Conservation (phyloP, 1,140 invertebrate genomes). For the Bombus picipes region DNA sequence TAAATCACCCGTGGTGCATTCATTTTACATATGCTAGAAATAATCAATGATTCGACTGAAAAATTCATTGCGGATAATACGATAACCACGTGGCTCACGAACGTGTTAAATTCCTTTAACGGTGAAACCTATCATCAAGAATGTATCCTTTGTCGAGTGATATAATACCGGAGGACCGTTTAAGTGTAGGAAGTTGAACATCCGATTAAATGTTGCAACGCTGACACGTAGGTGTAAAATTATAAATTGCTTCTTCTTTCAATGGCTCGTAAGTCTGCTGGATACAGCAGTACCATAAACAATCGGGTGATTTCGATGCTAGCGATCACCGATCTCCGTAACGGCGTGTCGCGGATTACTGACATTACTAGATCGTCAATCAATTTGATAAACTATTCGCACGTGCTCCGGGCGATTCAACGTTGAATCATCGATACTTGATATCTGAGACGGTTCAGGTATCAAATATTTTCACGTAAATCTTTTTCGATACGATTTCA, state of each 20-base stretch:
- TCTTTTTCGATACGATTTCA: background rate
- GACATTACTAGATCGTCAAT: constrained; percentile 51
- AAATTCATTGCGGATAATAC: too few species aligned
- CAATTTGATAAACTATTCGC: constrained; percentile 51
- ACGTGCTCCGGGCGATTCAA: constrained; percentile 26
- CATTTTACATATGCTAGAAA: too few species aligned
- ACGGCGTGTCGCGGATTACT: constrained; percentile 47
- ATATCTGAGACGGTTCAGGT: constrained; percentile 12
- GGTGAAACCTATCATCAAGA: background rate
- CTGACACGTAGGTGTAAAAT: constrained; percentile 30
- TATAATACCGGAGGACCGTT: background rate
- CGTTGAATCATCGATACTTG: background rate
- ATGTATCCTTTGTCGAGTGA: background rate
- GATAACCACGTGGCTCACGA: too few species aligned
- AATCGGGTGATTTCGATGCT: constrained; percentile 44
- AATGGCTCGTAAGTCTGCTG: constrained; percentile 30
- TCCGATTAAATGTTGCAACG: background rate
- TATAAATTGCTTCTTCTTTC: constrained; percentile 36
- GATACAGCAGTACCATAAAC: constrained; percentile 35
- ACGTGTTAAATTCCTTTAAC: background rate
- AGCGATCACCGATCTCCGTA: background rate
- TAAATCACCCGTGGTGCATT: too few species aligned
- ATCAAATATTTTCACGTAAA: background rate
- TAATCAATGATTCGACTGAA: too few species aligned
- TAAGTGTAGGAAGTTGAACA: background rate